Evolutionary conservation across 2,888 invertebrate genomes (phyloP).

Genomic region (Limnephilus marmoratus): DNA sequence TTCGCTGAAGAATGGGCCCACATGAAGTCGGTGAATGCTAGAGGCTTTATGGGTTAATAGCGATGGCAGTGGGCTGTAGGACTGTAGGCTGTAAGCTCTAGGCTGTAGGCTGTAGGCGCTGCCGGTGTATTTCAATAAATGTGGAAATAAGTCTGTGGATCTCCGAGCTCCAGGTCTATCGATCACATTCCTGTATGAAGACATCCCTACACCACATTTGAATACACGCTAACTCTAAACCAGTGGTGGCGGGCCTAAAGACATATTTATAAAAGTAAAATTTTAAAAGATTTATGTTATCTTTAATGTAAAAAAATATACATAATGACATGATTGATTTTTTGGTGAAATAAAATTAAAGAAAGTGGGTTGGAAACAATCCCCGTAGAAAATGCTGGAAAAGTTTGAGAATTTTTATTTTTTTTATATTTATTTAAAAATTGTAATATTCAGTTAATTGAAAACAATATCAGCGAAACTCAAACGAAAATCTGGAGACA

Average conservation of each 20-base stretch:
- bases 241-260: conserved; percentile 35
- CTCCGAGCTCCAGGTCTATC: conserved; percentile 47
- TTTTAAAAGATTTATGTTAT: neutral
- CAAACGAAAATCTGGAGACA: too few species aligned
- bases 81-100: neutral
- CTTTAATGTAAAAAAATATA: too few species aligned
- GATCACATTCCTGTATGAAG: conserved; percentile 60
- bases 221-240: conserved; percentile 54
- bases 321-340: too few species aligned
- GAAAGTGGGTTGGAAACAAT: too few species aligned
- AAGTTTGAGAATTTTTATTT: too few species aligned
- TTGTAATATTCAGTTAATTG: too few species aligned
- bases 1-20: neutral
- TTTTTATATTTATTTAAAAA: too few species aligned
- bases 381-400: too few species aligned
- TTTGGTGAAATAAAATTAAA: too few species aligned
- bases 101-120: conserved; percentile 22
- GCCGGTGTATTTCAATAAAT: conserved; percentile 57
- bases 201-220: conserved; percentile 59
- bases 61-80: conserved; percentile 21
- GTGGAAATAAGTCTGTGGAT: conserved; percentile 52
- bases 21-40: conserved; percentile 17
- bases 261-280: neutral
- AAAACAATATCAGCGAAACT: too few species aligned
- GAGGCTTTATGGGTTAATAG: conserved; percentile 41